phyloP scores from a whole-genome alignment of 2,113 vertebrate species.

The Erythrocercus mccallii region DNA sequence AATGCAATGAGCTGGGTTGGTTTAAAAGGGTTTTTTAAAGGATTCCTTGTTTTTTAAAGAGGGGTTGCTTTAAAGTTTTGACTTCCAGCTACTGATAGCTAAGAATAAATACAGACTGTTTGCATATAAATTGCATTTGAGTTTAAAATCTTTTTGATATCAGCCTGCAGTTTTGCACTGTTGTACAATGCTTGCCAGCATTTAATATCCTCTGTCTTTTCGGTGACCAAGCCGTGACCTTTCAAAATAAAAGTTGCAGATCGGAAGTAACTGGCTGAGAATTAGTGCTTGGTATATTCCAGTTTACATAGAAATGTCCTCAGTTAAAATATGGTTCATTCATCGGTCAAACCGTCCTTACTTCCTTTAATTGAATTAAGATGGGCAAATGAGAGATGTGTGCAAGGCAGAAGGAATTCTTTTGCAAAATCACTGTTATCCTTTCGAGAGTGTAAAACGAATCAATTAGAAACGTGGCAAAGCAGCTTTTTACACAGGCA shows the following conservation, averaged over 20 bases:
- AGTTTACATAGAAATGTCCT: conserved; percentile 86
- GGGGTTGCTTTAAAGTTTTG: not conserved
- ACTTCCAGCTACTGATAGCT: not conserved
- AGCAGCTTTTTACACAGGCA: conserved; percentile 63
- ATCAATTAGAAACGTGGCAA: conserved; percentile 78
- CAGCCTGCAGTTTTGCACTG: conserved; percentile 18
- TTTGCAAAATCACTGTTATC: conserved; percentile 72
- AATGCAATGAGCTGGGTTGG: not conserved
- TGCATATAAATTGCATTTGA: not conserved
- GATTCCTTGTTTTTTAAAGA: not conserved
- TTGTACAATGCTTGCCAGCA: not conserved
- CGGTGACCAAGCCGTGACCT: conserved; percentile 78
- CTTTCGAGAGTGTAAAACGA: conserved; percentile 76
- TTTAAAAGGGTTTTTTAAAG: not conserved
- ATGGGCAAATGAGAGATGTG: conserved; percentile 94
- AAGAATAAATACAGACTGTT: not conserved
- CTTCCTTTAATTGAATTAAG: conserved; percentile 99
- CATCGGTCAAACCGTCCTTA: conserved; percentile 90
- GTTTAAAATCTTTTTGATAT: conserved; percentile 18
- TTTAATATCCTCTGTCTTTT: conserved; percentile 58
- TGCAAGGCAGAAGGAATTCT: conserved; percentile 75
- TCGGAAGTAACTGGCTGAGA: conserved; percentile 82
- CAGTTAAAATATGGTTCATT: conserved; percentile 91
- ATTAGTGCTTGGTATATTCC: conserved; percentile 81
- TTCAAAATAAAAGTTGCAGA: conserved; percentile 75